phyloP scores from a whole-genome alignment of 2,113 vertebrate genomes.

The Prolemur simus region DNA sequence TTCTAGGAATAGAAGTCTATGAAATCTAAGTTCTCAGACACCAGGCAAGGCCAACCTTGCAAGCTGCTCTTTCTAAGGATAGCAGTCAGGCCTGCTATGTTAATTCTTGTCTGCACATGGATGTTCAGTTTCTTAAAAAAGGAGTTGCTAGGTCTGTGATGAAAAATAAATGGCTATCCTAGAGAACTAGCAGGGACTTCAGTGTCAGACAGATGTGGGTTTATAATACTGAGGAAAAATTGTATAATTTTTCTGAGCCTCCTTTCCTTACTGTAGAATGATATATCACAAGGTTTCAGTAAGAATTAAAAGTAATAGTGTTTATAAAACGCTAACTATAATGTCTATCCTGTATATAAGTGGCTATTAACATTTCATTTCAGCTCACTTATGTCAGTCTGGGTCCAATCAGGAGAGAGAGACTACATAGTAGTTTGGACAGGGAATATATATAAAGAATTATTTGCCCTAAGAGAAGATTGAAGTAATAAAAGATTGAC shows the following conservation, averaged over 20 bases:
- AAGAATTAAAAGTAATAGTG: neutral
- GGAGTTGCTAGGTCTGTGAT: constrained; percentile 13
- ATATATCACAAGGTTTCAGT: neutral
- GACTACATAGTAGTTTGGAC: neutral
- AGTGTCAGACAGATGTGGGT: neutral
- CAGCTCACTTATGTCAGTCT: neutral
- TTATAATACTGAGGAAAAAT: neutral
- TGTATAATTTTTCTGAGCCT: constrained; percentile 4
- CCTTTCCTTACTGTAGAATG: constrained; percentile 3
- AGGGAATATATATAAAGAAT: constrained; percentile 4
- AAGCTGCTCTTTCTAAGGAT: constrained; percentile 1
- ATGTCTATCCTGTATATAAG: neutral
- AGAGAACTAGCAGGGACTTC: constrained; percentile 24
- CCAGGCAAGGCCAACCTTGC: neutral
- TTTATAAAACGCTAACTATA: neutral
- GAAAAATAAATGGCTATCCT: constrained; percentile 9
- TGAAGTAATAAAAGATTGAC: neutral
- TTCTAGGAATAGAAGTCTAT: neutral
- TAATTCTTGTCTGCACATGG: neutral
- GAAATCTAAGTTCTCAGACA: constrained; percentile 4
- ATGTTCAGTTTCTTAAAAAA: neutral
- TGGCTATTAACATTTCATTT: constrained; percentile 7
- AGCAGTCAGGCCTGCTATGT: neutral
- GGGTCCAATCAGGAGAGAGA: neutral
- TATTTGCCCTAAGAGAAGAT: neutral